phyloP scores from a whole-genome alignment of 1,140 invertebrate species.

The Drosophila novamexicana region DNA sequence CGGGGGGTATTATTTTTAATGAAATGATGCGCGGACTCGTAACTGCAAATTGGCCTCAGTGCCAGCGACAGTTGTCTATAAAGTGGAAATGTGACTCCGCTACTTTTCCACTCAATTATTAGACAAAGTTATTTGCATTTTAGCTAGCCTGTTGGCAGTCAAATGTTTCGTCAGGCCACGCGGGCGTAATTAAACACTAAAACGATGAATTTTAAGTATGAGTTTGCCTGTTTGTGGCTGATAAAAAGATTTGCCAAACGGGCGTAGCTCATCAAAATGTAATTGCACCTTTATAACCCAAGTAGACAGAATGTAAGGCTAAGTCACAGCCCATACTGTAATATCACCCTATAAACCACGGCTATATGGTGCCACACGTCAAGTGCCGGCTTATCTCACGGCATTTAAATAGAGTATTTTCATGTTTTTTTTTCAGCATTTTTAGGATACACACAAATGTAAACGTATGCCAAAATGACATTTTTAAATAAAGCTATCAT shows the following conservation, averaged over 20 bases:
- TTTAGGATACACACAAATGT: too few relatives aligned
- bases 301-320: not conserved
- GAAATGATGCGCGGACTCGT: constrained; percentile 54
- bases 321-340: not conserved
- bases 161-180: constrained; percentile 64
- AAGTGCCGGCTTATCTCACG: not conserved
- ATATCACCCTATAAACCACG: not conserved
- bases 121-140: constrained; percentile 61
- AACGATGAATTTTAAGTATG: constrained; percentile 25
- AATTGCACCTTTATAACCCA: constrained; percentile 28
- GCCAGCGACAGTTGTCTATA: constrained; percentile 33
- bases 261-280: constrained; percentile 44
- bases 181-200: constrained; percentile 64
- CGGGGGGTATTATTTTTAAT: constrained; percentile 69
- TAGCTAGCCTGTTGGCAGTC: constrained; percentile 32
- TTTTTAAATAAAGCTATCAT: too few relatives aligned
- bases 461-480: too few relatives aligned
- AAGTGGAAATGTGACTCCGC: not conserved
- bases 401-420: too few relatives aligned
- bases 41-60: constrained; percentile 75
- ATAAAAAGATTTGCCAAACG: constrained; percentile 69
- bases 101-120: not conserved
- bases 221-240: constrained; percentile 42
- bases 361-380: not conserved
- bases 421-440: too few relatives aligned